A percentile compares a stretch with the other conserved stretches of the same genome.
Conservation (phyloP, 2,113 vertebrate species). For the Phyllostomus hastatus region DNA sequence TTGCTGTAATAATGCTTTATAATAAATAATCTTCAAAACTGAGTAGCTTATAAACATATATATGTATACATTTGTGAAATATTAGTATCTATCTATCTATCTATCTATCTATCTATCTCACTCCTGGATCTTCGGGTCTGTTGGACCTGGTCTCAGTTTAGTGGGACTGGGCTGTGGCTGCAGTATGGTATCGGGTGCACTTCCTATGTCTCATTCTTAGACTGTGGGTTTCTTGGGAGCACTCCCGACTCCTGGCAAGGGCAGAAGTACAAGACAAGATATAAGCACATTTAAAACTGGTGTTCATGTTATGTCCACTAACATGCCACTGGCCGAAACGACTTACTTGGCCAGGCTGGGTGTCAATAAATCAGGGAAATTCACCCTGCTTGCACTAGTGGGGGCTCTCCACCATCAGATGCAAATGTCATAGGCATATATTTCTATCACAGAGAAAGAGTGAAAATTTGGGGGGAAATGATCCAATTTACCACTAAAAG, state of each 20-base stretch:
- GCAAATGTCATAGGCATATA: neutral
- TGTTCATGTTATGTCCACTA: neutral
- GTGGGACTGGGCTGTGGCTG: neutral
- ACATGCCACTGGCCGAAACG: neutral
- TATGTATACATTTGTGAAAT: neutral
- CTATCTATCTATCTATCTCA: neutral
- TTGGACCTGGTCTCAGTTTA: neutral
- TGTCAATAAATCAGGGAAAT: neutral
- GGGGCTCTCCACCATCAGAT: neutral
- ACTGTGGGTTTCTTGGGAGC: neutral
- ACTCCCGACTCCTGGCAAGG: neutral
- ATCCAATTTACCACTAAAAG: neutral
- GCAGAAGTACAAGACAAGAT: neutral
- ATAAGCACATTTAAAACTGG: neutral
- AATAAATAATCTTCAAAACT: neutral
- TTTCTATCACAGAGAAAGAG: neutral
- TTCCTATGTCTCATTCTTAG: neutral
- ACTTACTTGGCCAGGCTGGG: neutral
- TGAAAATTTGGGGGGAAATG: neutral
- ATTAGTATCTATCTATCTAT: neutral
- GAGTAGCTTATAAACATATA: neutral
- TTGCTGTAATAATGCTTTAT: neutral
- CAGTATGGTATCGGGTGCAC: neutral
- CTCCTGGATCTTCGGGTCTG: neutral
- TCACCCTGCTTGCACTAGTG: neutral